Percentiles rank a stretch among this genome's conserved stretches.
Conservation (phyloP, 2,888 invertebrate species). For the Odontocerum albicorne region DNA sequence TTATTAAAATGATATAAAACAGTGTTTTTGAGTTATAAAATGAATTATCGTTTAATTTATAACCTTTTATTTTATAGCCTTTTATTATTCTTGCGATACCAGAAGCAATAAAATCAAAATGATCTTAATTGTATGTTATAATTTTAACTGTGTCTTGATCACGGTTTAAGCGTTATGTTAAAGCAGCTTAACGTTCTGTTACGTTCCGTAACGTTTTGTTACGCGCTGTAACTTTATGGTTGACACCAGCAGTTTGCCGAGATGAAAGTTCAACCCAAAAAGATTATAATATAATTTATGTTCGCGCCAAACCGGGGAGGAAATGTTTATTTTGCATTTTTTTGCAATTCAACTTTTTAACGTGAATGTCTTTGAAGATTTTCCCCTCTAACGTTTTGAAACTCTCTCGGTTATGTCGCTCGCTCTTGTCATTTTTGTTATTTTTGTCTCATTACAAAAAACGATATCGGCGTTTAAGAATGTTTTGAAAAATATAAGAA, state of each 20-base stretch:
- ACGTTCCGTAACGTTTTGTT: constrained; percentile 1
- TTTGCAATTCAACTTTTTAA: constrained; percentile 21
- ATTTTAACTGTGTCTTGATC: not conserved
- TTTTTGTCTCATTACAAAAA: too few species aligned
- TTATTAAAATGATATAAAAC: too few species aligned
- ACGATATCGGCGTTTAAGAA: too few species aligned
- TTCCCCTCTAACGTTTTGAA: constrained; percentile 1
- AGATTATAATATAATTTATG: constrained; percentile 37
- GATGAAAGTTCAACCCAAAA: constrained; percentile 35
- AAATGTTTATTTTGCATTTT: constrained; percentile 28
- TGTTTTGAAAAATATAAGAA: too few species aligned
- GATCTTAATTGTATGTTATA: not conserved
- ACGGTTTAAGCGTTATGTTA: not conserved
- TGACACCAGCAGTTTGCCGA: constrained; percentile 37
- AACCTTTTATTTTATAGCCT: too few species aligned
- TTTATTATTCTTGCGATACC: too few species aligned
- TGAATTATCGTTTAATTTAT: too few species aligned
- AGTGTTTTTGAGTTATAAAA: too few species aligned
- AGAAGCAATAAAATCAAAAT: too few species aligned
- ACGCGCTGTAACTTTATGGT: constrained; percentile 32
- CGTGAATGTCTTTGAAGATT: constrained; percentile 4
- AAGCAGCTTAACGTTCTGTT: not conserved
- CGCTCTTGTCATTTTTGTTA: too few species aligned
- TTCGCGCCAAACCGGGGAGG: constrained; percentile 29
- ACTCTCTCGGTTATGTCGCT: too few species aligned